Conservation (phyloP, 2,113 vertebrate species). For the Centrocercus urophasianus region DNA sequence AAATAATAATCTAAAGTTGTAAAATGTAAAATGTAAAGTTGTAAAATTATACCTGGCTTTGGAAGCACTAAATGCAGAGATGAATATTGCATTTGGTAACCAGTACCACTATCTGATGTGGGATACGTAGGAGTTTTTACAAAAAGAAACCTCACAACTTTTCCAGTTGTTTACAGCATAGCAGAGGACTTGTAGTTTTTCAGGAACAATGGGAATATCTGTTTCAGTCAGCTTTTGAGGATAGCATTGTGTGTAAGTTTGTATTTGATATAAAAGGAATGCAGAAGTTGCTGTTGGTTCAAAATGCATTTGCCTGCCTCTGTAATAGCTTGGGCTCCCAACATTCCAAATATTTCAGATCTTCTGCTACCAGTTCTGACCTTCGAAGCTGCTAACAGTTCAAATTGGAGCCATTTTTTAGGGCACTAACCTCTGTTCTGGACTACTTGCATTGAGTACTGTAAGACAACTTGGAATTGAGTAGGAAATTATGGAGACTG, state of each 20-base stretch:
- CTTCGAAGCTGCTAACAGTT: constrained; percentile 1
- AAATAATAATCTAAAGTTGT: neutral
- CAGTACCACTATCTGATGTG: neutral
- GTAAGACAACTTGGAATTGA: neutral
- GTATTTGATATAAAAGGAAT: too few relatives aligned
- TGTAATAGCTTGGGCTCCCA: constrained; percentile 19
- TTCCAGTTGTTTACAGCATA: neutral
- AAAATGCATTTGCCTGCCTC: neutral
- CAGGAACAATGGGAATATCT: neutral
- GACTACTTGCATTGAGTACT: neutral
- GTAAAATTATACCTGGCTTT: neutral
- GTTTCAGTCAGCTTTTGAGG: too few relatives aligned
- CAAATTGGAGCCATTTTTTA: neutral
- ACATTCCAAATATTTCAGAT: constrained; percentile 32
- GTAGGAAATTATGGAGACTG: neutral
- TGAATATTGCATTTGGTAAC: neutral
- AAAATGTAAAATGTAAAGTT: neutral
- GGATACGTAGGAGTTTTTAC: neutral
- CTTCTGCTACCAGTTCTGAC: constrained; percentile 38
- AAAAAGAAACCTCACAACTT: neutral
- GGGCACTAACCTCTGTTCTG: neutral
- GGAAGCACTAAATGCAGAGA: neutral
- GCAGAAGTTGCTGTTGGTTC: too few relatives aligned
- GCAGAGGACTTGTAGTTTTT: neutral
- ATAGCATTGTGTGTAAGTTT: too few relatives aligned